Conservation (phyloP, 2,113 vertebrate genomes). For the Ranitomeya imitator region DNA sequence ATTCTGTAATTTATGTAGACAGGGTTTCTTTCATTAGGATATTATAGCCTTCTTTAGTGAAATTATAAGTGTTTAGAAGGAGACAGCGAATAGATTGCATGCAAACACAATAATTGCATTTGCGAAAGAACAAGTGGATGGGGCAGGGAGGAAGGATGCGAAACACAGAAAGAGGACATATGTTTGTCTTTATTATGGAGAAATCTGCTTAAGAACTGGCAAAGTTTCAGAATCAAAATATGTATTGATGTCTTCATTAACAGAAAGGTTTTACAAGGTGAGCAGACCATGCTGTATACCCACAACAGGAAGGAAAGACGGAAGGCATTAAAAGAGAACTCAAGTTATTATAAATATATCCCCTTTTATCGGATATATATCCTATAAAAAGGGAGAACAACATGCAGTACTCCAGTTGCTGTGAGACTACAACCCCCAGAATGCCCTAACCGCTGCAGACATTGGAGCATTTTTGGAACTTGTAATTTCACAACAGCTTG, state of each 20-base stretch:
- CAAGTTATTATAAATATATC: not conserved
- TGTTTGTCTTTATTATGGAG: constrained; percentile 50
- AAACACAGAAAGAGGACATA: constrained; percentile 22
- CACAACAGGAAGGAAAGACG: not conserved
- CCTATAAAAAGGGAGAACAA: too few relatives aligned
- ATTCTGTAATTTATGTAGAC: not conserved
- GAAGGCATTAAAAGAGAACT: constrained; percentile 8
- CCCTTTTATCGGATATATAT: too few relatives aligned
- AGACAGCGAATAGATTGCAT: not conserved
- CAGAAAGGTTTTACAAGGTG: constrained; percentile 31
- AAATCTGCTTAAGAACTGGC: constrained; percentile 33
- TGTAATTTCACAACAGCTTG: too few relatives aligned
- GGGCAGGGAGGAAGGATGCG: constrained; percentile 18
- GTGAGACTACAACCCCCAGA: too few relatives aligned
- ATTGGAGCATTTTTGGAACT: too few relatives aligned
- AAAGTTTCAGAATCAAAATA: constrained; percentile 43
- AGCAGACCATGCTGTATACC: not conserved
- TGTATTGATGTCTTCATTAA: constrained; percentile 41
- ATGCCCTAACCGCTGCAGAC: too few relatives aligned
- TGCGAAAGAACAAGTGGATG: constrained; percentile 5
- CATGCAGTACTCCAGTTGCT: too few relatives aligned
- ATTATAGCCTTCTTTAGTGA: not conserved
- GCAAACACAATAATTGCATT: constrained; percentile 47
- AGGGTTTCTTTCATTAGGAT: not conserved
- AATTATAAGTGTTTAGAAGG: constrained; percentile 23